Evolutionary conservation across 2,113 vertebrate species (phyloP), one percentile per base, ranked within the genome.

Genomic region (Origma solitaria): DNA sequence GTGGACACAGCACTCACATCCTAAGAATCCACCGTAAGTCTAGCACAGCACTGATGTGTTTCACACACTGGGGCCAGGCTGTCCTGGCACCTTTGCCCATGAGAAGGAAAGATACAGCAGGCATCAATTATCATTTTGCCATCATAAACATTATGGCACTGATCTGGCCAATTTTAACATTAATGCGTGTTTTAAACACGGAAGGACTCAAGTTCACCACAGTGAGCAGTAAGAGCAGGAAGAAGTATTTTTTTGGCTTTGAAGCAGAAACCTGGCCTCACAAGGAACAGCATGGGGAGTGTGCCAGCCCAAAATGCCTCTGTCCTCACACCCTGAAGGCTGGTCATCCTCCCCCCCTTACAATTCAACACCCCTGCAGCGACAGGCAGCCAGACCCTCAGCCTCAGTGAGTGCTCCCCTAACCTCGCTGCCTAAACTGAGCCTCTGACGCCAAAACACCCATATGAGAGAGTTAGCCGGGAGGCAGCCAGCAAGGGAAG

Each of bases 1-100:
- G 21, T 42, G 31, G 49, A 61, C 56, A 77, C 8, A 40, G 37
- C 10, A 65, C 7, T 42, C 23, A 2, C 1, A 5, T 19, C n/a
- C 45, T 33, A 62, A 58, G 64, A 57, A 69, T 14, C 50, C 49
- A 77, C 9, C 35, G 33, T 2, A 3, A 47, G 35, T 51, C 54
- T 47, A 68, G 30, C 1, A 0, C 31, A 53, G 22, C 30, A 73
- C 16, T 16, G 2, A 25, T 4, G 8, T 13, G 24, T 56, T 86
- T 38, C 24, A 73, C 54, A 54, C 5, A 5, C 12, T 1, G 2
- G 8, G 17, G 15, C 27, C 62, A 69, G 30, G 45, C 3, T 31
- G 50, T 25, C 37, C 71, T 16, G 11, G 40, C 0, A 0, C 12
- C 61, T 84, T n/a, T 4, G 1, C 24, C 16, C 35, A 45, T 0